Base-by-base conservation (phyloP, 2,113 vertebrate species). In the Polyodon spathula region DNA sequence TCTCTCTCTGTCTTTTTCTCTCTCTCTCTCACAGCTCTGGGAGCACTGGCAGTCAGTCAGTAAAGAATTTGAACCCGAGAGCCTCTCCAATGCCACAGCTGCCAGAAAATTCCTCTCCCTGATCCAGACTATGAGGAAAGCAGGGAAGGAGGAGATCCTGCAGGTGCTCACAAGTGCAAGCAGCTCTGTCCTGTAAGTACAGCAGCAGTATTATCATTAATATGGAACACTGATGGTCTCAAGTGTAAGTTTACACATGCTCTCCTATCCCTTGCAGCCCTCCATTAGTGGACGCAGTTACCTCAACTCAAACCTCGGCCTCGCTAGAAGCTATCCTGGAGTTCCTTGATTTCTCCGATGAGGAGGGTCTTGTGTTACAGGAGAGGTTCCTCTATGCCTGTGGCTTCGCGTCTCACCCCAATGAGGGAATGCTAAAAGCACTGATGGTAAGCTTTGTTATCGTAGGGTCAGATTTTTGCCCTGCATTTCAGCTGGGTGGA, bases 321-420 rank as follows among this genome's bases (percentile, higher is more conserved):
- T 91, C 96, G 0, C 71, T 97, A 58, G 84, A 91, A 11, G 94
- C 95, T 1, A 61, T 97, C 16, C 71, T 98, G 68, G 80, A 91
- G 50, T 96, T 95, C 69, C 76, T 99, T 59, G 90, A 99, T 83
- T 98, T 98, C 72, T 90, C 88, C 12, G 91, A 97, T 51, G 66
- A 77, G 60, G 88, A 84, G 41, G 78, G 80, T 48, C 59, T 81
- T 16, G 12, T 88, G 42, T 81, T 97, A 53, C 95, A 97, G 76
- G 95, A 99, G 65, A 79, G 96, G 37, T 99, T 99, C 67, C 90
- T 99, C 8, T 99, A 97, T 8, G 95, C 94, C 46, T 94, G 90
- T 65, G 96, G 92, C 57, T 95, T 99, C 66, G 85, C 95, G 37
- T 92, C 96, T 43, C 93, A 94, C 56, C 96, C 96, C 2, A 86